Percentiles rank a stretch among this genome's conserved stretches.
Evolutionary conservation across 2,797 vertebrate genomes (phyloP).

Genomic region (Hylomyscus alleni): DNA sequence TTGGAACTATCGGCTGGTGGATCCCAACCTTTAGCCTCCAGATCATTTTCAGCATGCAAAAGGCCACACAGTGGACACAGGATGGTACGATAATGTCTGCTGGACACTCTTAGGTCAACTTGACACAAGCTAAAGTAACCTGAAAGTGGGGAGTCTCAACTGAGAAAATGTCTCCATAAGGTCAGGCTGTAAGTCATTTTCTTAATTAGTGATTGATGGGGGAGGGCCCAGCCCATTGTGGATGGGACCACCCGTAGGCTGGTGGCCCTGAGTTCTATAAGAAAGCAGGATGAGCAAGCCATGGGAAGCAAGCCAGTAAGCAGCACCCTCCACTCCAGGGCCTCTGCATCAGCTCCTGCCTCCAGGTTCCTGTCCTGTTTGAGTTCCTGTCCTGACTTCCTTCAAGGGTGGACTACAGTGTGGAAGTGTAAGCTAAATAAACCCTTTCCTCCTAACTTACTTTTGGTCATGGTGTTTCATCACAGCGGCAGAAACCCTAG

Average conservation of each 20-base stretch:
- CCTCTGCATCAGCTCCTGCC: background rate
- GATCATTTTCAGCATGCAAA: background rate
- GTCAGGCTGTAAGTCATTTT: background rate
- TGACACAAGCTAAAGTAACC: background rate
- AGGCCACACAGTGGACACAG: background rate
- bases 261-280: background rate
- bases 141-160: background rate
- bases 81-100: accelerated
- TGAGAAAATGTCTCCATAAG: accelerated
- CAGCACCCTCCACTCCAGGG: background rate
- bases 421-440: too few relatives aligned
- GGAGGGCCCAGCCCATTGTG: too few relatives aligned
- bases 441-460: background rate
- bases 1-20: accelerated
- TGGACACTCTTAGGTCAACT: background rate
- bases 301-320: background rate
- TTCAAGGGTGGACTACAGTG: accelerated
- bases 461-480: background rate
- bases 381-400: background rate
- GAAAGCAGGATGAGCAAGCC: background rate
- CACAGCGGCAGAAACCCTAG: background rate
- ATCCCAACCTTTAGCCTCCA: accelerated
- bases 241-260: too few relatives aligned
- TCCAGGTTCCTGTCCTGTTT: background rate
- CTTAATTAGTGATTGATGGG: background rate